These are phyloP conservation scores for Raja brachyura DNA, from an alignment of 2,113 vertebrate genomes.

Conservation along the genomic window DNA sequence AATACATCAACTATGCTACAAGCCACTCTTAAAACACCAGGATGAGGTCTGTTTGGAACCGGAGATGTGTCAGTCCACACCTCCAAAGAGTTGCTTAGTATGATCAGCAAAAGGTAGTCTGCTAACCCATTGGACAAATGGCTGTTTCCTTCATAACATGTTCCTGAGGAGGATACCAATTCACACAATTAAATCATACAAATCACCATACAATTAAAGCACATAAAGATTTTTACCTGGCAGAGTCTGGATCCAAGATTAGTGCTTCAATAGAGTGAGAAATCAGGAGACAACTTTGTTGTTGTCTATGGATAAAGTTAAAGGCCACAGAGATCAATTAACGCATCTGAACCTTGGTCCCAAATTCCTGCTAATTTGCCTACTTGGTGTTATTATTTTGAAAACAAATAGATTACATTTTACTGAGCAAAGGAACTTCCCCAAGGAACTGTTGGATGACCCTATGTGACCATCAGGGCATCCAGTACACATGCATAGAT, in stretches of 20 bases:
- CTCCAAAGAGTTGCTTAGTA: no score
- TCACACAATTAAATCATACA: background rate
- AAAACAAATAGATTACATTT: background rate
- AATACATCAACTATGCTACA: no score
- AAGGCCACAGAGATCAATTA: conserved; percentile 39
- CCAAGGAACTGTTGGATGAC: no score
- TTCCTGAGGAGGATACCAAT: background rate
- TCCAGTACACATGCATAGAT: no score
- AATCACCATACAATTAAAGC: background rate
- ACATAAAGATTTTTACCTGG: conserved; percentile 60
- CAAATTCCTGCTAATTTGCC: background rate
- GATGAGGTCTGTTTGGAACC: no score
- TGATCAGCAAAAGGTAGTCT: background rate
- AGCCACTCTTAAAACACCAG: no score
- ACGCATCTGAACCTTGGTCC: background rate
- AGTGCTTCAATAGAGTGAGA: conserved; percentile 88
- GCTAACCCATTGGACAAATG: background rate
- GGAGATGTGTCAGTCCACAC: no score
- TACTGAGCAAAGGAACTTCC: background rate
- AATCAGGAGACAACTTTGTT: conserved; percentile 90
- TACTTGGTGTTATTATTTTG: background rate
- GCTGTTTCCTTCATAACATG: background rate
- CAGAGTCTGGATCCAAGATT: conserved; percentile 86
- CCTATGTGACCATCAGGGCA: no score
- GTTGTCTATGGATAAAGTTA: conserved; percentile 68